Percentiles rank a stretch among this genome's conserved stretches.
These are phyloP conservation scores for Orientallactaga bullata DNA, from an alignment of 2,113 vertebrate genomes.

Conservation along the genomic window DNA sequence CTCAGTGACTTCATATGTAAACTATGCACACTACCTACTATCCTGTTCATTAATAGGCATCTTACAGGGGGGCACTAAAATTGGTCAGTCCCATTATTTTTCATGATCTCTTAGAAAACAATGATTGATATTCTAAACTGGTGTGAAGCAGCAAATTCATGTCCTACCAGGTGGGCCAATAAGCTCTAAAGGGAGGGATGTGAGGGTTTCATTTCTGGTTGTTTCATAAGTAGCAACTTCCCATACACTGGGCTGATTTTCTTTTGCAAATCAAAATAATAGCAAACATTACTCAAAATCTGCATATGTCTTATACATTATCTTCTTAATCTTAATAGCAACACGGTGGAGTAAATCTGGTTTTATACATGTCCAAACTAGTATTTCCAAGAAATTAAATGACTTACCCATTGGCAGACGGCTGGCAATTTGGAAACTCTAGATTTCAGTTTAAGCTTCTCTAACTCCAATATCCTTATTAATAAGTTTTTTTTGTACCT, in stretches of 20 bases:
- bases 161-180: not conserved
- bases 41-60: rapidly evolving
- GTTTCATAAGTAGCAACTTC: not conserved
- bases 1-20: not conserved
- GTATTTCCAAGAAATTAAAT: conserved; percentile 14
- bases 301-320: not conserved
- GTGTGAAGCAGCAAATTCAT: not conserved
- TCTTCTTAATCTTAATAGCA: not conserved
- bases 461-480: not conserved
- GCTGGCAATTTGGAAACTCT: not conserved
- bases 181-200: not conserved
- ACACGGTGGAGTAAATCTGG: not conserved
- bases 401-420: not conserved
- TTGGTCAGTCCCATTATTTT: not conserved
- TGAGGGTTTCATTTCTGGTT: not conserved
- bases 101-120: not conserved
- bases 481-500: not conserved
- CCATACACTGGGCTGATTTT: not conserved
- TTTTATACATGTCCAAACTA: not conserved
- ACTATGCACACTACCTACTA: not conserved
- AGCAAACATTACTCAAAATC: conserved; percentile 8
- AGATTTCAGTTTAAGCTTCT: not conserved
- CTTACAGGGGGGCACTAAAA: not conserved
- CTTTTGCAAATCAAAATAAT: not conserved
- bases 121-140: not conserved